Conservation (phyloP, 2,888 invertebrate genomes). For the Phoenoteleia sp. region DNA sequence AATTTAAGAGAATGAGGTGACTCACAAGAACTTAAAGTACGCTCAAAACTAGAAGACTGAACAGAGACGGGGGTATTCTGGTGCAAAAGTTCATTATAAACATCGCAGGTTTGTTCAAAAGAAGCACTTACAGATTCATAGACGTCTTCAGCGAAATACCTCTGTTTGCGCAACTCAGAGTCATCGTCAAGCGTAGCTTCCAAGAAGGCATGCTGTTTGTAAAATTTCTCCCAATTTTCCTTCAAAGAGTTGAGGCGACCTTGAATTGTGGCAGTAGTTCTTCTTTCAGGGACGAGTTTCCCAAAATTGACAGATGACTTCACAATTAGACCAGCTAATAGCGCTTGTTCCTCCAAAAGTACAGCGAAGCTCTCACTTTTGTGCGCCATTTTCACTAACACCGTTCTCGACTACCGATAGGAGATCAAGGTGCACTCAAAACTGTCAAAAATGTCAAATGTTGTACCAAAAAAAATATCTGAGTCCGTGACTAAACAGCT, state of each 20-base stretch:
- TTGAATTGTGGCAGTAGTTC: too few species aligned
- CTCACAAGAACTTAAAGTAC: not conserved
- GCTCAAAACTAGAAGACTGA: not conserved
- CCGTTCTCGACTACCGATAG: too few species aligned
- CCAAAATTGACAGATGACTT: too few species aligned
- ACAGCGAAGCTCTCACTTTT: too few species aligned
- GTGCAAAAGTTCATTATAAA: constrained; percentile 14
- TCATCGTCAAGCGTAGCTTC: not conserved
- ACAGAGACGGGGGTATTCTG: not conserved
- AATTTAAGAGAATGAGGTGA: not conserved
- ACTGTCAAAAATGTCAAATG: too few species aligned
- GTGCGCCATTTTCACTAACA: too few species aligned
- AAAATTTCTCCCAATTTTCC: not conserved
- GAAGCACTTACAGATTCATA: not conserved
- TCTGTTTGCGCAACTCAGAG: not conserved
- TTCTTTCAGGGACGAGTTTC: too few species aligned
- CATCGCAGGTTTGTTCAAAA: not conserved
- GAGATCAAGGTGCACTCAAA: too few species aligned
- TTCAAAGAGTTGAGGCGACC: not conserved
- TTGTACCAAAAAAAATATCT: too few species aligned
- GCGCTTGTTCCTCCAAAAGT: too few species aligned
- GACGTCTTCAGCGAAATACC: not conserved
- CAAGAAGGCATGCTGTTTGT: not conserved
- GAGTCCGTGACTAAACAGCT: too few species aligned
- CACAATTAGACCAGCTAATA: too few species aligned